These are phyloP conservation scores for Cheilosia impressa DNA, from an alignment of 2,888 invertebrate genomes.

Conservation along the genomic window DNA sequence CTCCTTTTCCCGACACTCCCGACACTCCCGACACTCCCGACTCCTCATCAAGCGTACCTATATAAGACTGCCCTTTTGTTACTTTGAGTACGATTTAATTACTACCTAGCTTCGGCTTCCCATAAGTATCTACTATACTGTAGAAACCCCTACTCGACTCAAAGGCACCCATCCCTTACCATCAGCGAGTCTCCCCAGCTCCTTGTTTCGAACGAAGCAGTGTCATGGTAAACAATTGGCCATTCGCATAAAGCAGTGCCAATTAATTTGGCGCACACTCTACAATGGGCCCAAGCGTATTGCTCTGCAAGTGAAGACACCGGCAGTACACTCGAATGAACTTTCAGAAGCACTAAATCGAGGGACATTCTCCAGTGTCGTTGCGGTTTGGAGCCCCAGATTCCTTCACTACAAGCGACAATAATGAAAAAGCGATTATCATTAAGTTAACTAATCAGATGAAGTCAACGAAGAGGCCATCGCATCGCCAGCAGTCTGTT, in stretches of 20 bases:
- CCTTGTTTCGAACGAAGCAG: neutral
- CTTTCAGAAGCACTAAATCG: neutral
- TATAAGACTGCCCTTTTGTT: neutral
- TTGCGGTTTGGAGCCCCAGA: conserved; percentile 16
- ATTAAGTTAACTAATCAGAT: conserved; percentile 46
- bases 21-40: too few relatives aligned
- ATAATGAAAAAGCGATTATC: conserved; percentile 59
- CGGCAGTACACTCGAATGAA: conserved; percentile 18
- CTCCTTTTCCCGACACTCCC: too few relatives aligned
- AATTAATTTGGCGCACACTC: conserved; percentile 28
- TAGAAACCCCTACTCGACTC: neutral
- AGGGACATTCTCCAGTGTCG: conserved; percentile 1
- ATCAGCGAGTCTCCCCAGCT: neutral
- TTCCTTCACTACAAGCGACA: conserved; percentile 29
- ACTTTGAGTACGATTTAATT: neutral
- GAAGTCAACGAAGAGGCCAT: conserved; percentile 38
- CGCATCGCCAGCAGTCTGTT: neutral
- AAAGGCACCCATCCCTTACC: neutral
- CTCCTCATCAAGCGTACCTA: too few relatives aligned
- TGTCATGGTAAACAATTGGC: neutral
- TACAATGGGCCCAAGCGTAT: neutral
- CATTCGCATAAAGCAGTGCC: conserved; percentile 21
- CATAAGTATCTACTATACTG: too few relatives aligned
- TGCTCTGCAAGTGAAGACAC: neutral
- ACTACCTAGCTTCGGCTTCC: too few relatives aligned